A percentile compares a stretch with the other conserved stretches of the same genome.
Conservation (phyloP, 2,797 vertebrate genomes). For the Darevskia mixta region DNA sequence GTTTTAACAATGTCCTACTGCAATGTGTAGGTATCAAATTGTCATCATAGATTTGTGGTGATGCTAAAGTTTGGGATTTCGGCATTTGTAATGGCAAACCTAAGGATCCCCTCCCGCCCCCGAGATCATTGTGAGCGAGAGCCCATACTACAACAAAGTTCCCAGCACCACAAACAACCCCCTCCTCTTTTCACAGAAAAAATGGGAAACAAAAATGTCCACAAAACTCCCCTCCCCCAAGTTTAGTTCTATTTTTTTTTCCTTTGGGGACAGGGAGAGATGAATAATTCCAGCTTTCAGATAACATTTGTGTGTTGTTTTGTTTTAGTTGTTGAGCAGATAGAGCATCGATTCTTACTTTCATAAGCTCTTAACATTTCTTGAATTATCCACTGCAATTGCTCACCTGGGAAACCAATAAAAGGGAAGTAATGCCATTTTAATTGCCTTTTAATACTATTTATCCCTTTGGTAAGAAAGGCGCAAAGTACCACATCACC, state of each 20-base stretch:
- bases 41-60: not conserved
- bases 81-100: not conserved
- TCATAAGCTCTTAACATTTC: constrained; percentile 12
- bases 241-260: not conserved
- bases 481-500: not conserved
- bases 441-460: constrained; percentile 37
- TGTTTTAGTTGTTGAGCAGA: not conserved
- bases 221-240: not conserved
- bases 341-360: not conserved
- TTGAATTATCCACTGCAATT: constrained; percentile 6
- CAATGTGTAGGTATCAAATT: not conserved
- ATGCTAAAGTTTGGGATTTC: not conserved
- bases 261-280: not conserved
- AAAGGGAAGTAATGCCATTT: constrained; percentile 16
- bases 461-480: constrained; percentile 9
- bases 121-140: not conserved
- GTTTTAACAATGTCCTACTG: too few relatives aligned
- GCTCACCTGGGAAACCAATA: constrained; percentile 31
- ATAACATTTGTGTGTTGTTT: not conserved
- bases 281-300: not conserved
- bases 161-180: not conserved
- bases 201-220: not conserved
- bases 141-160: not conserved
- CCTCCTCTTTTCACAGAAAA: not conserved
- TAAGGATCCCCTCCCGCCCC: not conserved